Conservation (phyloP, 2,797 vertebrate species). For the Helicolenus hilgendorfi region DNA sequence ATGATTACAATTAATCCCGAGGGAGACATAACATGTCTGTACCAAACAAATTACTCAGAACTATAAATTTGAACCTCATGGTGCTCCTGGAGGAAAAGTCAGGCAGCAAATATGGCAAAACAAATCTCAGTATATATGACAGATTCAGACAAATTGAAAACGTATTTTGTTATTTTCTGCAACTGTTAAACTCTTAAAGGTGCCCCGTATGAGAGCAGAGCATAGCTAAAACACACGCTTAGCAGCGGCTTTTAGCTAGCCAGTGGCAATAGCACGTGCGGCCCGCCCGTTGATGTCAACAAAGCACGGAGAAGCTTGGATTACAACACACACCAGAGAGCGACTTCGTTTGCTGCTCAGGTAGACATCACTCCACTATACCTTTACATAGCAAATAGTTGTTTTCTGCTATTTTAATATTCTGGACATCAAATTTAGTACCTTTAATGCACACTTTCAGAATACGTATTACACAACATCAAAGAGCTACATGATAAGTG, state of each 20-base stretch:
- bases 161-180: not conserved
- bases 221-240: too few species aligned
- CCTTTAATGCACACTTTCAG: not conserved
- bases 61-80: not conserved
- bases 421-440: too few species aligned
- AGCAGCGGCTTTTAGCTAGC: too few species aligned
- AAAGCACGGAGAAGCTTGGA: too few species aligned
- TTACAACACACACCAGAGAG: too few species aligned
- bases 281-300: accelerated
- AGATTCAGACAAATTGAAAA: not conserved
- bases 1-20: not conserved
- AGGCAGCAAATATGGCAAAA: not conserved
- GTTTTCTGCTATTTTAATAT: too few species aligned
- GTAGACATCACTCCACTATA: too few species aligned
- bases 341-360: too few species aligned
- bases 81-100: not conserved
- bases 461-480: not conserved
- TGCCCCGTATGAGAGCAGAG: too few species aligned
- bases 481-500: not conserved
- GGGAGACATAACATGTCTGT: not conserved
- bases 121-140: not conserved
- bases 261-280: too few species aligned
- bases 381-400: too few species aligned
- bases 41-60: not conserved
- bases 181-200: not conserved